These are phyloP conservation scores for Drosophila parvula DNA, from an alignment of 1,140 invertebrate species.

Conservation along the genomic window DNA sequence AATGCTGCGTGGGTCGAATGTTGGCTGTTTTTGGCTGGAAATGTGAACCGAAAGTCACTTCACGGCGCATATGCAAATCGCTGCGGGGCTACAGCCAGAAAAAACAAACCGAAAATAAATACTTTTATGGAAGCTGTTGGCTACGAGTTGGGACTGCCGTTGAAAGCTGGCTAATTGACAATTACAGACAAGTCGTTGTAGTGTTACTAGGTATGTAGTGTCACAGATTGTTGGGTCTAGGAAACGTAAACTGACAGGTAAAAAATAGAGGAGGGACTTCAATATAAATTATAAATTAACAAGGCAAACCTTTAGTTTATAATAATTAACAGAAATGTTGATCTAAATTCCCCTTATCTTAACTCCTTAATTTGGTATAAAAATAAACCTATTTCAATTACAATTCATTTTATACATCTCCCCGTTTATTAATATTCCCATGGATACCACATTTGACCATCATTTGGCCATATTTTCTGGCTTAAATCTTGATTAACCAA, in stretches of 20 bases:
- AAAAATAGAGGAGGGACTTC: not conserved
- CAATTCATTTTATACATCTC: not conserved
- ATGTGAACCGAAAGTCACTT: constrained; percentile 38
- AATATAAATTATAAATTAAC: not conserved
- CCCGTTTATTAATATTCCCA: not conserved
- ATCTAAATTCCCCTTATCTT: not conserved
- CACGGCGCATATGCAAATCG: constrained; percentile 46
- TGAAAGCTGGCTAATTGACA: constrained; percentile 79
- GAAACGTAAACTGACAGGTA: not conserved
- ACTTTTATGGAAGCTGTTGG: constrained; percentile 65
- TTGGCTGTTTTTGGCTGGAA: constrained; percentile 22
- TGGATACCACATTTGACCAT: too few relatives aligned
- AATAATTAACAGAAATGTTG: too few relatives aligned
- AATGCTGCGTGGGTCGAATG: constrained; percentile 61
- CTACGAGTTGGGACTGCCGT: constrained; percentile 33
- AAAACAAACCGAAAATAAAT: constrained; percentile 38
- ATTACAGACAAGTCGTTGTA: constrained; percentile 52
- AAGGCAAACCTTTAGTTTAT: not conserved
- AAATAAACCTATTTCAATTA: not conserved
- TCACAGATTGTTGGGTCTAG: not conserved
- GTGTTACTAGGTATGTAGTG: not conserved
- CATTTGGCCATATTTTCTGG: constrained; percentile 13
- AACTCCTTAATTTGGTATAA: not conserved
- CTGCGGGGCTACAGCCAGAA: constrained; percentile 4
- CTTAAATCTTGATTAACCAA: constrained; percentile 38